Conservation (phyloP, 2,113 vertebrate species). For the Hyaena hyaena region DNA sequence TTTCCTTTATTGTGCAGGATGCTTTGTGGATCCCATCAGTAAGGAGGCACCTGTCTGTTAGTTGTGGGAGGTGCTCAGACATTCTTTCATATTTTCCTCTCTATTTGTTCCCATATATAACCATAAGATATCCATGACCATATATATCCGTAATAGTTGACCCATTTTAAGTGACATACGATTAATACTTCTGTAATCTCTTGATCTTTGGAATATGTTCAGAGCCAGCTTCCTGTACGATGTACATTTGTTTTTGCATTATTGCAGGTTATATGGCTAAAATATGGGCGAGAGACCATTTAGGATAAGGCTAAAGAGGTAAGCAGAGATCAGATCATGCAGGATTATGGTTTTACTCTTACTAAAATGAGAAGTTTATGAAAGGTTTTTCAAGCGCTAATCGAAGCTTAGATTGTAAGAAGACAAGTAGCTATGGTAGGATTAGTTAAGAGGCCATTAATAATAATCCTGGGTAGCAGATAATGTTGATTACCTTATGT, state of each 20-base stretch:
- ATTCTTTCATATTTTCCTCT: not conserved
- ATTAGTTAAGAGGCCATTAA: not conserved
- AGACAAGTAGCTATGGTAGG: not conserved
- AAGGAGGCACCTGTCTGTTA: not conserved
- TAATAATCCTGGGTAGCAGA: not conserved
- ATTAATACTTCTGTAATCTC: not conserved
- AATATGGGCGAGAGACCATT: not conserved
- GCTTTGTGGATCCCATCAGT: not conserved
- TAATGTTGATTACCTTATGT: not conserved
- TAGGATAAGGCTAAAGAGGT: not conserved
- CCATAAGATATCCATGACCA: not conserved
- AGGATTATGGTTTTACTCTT: not conserved
- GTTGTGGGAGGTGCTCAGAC: not conserved
- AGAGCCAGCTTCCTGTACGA: not conserved
- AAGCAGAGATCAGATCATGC: not conserved
- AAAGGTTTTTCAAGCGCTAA: not conserved
- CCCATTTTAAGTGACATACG: not conserved
- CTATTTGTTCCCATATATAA: not conserved
- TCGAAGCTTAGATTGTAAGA: not conserved
- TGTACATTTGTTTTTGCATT: conserved; percentile 21
- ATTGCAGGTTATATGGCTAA: not conserved
- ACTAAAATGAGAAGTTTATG: not conserved
- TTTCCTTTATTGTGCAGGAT: not conserved
- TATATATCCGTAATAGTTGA: not conserved
- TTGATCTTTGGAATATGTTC: conserved; percentile 21